Evolutionary conservation across 2,888 invertebrate genomes (phyloP), one percentile per base, ranked within the genome.

Genomic region (Nymphalis urticae): DNA sequence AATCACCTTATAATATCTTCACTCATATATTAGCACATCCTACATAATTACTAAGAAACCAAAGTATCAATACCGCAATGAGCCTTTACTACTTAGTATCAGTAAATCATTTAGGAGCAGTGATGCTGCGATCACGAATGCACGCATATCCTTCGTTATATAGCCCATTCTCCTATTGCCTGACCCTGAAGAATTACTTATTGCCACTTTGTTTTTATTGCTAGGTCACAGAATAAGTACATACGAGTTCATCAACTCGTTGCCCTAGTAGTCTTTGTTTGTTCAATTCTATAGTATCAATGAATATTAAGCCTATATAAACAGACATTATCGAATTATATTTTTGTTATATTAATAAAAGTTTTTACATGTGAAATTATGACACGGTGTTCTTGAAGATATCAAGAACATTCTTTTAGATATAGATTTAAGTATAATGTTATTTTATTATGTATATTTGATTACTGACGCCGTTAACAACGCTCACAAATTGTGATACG

Each of bases 141-240:
- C 89, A 88, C 87, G 89, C 84, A 80, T 85, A 90, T 89, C 90
- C 90, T 90, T 90, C 89, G 82, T 77, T 72, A 68, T 53, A 75
- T 80, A 79, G 83, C 85, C 89, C 90, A 87, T 89, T 90, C 90
- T 90, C 88, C 79, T 80, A 85, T 75, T 48, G 62, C 54, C 48
- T 76, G 84, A 85, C 87, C 86, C 85, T 88, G 85, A 85, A 80
- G 73, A 74, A 77, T 66, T 75, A 75, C 73, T 76, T 68, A 68
- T 62, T 61, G 62, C 65, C 62, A 62, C 62, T 65, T 65, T 54
- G 56, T 50, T 59, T 69, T 65, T 69, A 62, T 53, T 69, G 54
- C 66, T 56, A 48, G 54, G 48, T 24, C 48, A 56, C 60, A 56
- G 24, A 53, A 24, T 32, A 24, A 2, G 27, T 56, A 24, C 21